These are phyloP conservation scores for rat (Rattus norvegicus) DNA, from an alignment of 2,113 vertebrate genomes.

Conservation along the genomic window GRCr8 NC_086023.1:134514001-134514500, in stretches of 20 bases:
- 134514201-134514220: background rate
- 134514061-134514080: background rate
- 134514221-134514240: conserved; percentile 20
- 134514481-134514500: conserved; percentile 90
- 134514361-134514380: conserved; percentile 54
- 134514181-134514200: background rate
- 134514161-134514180: conserved; percentile 25
- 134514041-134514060: background rate
- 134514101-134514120: conserved; percentile 10
- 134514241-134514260: background rate
- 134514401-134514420: background rate
- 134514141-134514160: conserved; percentile 37
- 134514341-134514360: conserved; percentile 38
- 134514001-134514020: conserved; percentile 38
- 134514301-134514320: conserved; percentile 54
- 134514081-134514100: background rate
- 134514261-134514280: background rate
- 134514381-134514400: background rate
- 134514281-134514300: conserved; percentile 22
- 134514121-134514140: background rate
- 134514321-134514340: conserved; percentile 31
- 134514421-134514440: conserved; percentile 74
- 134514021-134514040: background rate
- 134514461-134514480: conserved; percentile 90
- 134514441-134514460: conserved; percentile 90